These are phyloP conservation scores for Quadriops clusia DNA, from an alignment of 2,888 invertebrate genomes.

Conservation along the genomic window DNA sequence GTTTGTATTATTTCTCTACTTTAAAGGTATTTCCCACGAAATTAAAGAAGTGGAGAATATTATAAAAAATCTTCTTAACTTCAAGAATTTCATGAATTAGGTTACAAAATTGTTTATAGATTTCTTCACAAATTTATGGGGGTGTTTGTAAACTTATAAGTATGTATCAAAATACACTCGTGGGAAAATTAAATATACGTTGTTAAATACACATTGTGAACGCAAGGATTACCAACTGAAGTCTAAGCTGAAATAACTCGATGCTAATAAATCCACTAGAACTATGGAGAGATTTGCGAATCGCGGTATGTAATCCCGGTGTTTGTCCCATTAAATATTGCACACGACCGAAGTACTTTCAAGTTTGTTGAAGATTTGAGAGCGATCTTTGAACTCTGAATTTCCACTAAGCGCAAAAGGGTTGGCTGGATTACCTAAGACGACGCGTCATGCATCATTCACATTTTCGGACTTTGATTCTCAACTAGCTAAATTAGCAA, in stretches of 20 bases:
- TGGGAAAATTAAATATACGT: too few relatives aligned
- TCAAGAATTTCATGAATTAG: too few relatives aligned
- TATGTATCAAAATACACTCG: too few relatives aligned
- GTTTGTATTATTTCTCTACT: conserved; percentile 37
- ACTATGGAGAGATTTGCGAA: conserved; percentile 17
- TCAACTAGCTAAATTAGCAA: not conserved
- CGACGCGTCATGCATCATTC: conserved; percentile 22
- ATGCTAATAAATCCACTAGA: too few relatives aligned
- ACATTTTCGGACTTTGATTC: conserved; percentile 5
- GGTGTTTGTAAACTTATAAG: too few relatives aligned
- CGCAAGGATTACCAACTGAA: too few relatives aligned
- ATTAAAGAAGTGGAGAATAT: too few relatives aligned
- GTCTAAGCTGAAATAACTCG: too few relatives aligned
- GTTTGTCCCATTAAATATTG: conserved; percentile 34
- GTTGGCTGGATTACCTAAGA: conserved; percentile 18
- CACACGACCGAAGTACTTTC: conserved; percentile 30
- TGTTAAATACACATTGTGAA: too few relatives aligned
- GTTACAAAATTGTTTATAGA: too few relatives aligned
- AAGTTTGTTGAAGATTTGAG: conserved; percentile 24
- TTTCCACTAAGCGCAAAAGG: conserved; percentile 12
- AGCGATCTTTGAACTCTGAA: conserved; percentile 21
- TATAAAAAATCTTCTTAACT: too few relatives aligned
- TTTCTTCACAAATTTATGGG: too few relatives aligned
- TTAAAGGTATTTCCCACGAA: conserved; percentile 2
- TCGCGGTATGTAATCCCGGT: conserved; percentile 27